Evolutionary conservation across 2,797 vertebrate species (phyloP).

Genomic region (Bovichtus variegatus): DNA sequence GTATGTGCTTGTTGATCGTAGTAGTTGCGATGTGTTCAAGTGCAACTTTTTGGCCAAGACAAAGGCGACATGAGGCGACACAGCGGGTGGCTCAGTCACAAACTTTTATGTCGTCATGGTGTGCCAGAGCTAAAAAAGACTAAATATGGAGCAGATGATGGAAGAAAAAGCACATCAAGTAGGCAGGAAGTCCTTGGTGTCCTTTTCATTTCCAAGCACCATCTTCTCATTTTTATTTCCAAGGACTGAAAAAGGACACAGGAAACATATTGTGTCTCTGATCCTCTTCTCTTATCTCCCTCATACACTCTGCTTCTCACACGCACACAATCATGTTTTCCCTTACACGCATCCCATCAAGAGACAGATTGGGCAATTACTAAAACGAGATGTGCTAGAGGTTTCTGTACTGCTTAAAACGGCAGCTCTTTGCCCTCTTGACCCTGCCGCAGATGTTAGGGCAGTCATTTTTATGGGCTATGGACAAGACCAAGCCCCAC

Average conservation of each 20-base stretch:
- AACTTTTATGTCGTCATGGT: too few relatives aligned
- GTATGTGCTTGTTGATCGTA: too few relatives aligned
- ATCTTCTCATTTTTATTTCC: conserved; percentile 6
- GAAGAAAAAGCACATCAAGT: neutral
- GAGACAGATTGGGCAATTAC: conserved; percentile 47
- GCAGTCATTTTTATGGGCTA: conserved; percentile 59
- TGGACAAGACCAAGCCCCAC: conserved; percentile 16
- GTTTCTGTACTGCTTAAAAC: conserved; percentile 39
- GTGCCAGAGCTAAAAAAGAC: neutral
- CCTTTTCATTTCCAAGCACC: conserved; percentile 28
- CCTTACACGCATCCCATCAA: conserved; percentile 28
- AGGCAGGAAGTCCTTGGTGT: neutral
- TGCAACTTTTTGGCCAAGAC: too few relatives aligned
- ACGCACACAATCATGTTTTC: neutral
- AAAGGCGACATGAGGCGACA: too few relatives aligned
- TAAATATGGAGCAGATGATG: neutral
- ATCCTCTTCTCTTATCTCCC: conserved; percentile 53
- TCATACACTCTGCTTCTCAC: conserved; percentile 31
- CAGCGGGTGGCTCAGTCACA: too few relatives aligned
- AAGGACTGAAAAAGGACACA: conserved; percentile 21
- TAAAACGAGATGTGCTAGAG: conserved; percentile 35
- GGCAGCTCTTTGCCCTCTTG: conserved; percentile 38
- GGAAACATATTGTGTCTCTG: conserved; percentile 27
- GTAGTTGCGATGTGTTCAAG: too few relatives aligned
- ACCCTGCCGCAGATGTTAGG: conserved; percentile 52